Conservation (phyloP, 1,140 invertebrate genomes). For the Triops cancriformis region DNA sequence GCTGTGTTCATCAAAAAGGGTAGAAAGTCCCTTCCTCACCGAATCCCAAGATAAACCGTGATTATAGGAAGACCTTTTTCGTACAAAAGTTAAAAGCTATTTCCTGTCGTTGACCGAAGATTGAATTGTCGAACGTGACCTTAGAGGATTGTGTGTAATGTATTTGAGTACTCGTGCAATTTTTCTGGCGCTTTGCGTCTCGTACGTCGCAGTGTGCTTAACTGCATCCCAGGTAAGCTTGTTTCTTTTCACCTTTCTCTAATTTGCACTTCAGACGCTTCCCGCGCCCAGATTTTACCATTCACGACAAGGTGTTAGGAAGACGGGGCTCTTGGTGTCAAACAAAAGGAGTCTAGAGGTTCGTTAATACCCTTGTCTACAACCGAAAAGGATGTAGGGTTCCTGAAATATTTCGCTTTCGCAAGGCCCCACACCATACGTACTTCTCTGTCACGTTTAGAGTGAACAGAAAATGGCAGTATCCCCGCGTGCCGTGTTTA, state of each 20-base stretch:
- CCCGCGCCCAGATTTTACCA: background rate
- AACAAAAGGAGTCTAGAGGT: background rate
- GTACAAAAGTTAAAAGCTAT: too few relatives aligned
- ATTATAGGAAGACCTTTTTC: too few relatives aligned
- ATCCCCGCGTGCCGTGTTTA: background rate
- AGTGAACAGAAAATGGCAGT: background rate
- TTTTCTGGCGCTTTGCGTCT: background rate
- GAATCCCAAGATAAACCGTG: too few relatives aligned
- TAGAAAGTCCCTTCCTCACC: background rate
- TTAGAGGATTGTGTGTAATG: background rate
- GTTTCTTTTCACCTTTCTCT: background rate
- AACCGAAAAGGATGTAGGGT: background rate
- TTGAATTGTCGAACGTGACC: background rate
- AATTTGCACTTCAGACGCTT: background rate
- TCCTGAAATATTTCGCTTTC: background rate
- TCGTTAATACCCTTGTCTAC: background rate
- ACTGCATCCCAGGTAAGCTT: background rate
- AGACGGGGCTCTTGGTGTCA: too few relatives aligned
- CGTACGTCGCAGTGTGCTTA: background rate
- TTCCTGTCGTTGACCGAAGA: too few relatives aligned
- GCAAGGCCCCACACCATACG: too few relatives aligned
- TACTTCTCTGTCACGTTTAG: background rate
- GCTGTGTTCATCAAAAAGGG: background rate
- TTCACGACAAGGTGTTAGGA: too few relatives aligned
- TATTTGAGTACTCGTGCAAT: conserved; percentile 10